A percentile compares a stretch with the other conserved stretches of the same genome.
phyloP scores from a whole-genome alignment of 2,113 vertebrate species.

The Notothenia rossii region DNA sequence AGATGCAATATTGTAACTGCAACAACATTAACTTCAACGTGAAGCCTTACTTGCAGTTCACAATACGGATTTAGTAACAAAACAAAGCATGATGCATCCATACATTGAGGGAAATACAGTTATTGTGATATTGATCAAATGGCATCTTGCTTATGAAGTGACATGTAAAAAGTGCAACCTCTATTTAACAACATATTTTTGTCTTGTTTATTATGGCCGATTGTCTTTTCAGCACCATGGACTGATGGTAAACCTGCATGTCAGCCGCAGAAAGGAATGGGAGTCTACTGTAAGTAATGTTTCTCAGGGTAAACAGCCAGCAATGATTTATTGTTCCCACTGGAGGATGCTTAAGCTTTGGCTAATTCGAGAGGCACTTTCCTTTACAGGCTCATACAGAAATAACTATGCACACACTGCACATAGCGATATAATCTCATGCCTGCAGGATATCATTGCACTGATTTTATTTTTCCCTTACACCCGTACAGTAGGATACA shows the following conservation, averaged over 20 bases:
- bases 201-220: not conserved
- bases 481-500: not conserved
- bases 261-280: not conserved
- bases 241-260: constrained; percentile 19
- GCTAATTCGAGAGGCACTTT: constrained; percentile 2
- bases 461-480: not conserved
- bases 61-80: not conserved
- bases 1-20: not conserved
- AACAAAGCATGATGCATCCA: not conserved
- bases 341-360: not conserved
- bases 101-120: not conserved
- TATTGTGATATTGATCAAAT: not conserved
- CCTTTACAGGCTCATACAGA: not conserved
- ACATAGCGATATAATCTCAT: constrained; percentile 25
- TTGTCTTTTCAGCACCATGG: constrained; percentile 49
- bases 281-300: not conserved
- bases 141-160: not conserved
- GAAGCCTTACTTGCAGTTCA: not conserved
- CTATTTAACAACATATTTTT: not conserved
- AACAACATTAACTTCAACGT: not conserved
- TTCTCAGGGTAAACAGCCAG: not conserved
- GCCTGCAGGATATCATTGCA: constrained; percentile 25
- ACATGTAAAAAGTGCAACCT: not conserved
- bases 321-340: not conserved
- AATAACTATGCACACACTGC: not conserved